Conservation (phyloP, 2,888 invertebrate genomes). For the Slavum lentiscoides region DNA sequence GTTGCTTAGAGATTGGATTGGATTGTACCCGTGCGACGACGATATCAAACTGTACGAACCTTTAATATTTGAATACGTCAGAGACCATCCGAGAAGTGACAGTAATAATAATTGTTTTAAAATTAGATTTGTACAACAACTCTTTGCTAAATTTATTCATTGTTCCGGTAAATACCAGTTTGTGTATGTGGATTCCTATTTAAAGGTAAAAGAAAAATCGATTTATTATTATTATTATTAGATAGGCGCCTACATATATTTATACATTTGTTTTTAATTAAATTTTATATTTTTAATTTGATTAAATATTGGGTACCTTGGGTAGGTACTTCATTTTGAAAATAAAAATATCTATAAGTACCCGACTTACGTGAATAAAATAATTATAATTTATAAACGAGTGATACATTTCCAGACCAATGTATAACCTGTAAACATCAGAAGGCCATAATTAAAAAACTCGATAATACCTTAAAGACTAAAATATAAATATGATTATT, state of each 20-base stretch:
- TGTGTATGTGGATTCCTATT: constrained; percentile 43
- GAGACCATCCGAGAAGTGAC: constrained; percentile 27
- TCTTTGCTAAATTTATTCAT: constrained; percentile 42
- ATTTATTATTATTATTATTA: not conserved
- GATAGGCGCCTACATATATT: not conserved
- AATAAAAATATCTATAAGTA: too few relatives aligned
- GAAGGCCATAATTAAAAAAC: too few relatives aligned
- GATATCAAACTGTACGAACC: constrained; percentile 36
- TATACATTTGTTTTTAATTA: too few relatives aligned
- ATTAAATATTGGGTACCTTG: too few relatives aligned
- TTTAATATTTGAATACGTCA: constrained; percentile 47
- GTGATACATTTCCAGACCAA: too few relatives aligned
- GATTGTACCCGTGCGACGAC: constrained; percentile 29
- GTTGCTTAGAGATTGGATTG: constrained; percentile 47
- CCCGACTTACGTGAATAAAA: too few relatives aligned
- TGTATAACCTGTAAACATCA: too few relatives aligned
- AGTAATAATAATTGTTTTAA: constrained; percentile 9
- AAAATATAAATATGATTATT: too few relatives aligned
- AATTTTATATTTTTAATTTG: too few relatives aligned
- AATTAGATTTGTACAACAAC: constrained; percentile 36
- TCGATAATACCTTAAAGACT: too few relatives aligned
- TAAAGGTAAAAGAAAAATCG: constrained; percentile 22
- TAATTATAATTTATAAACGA: too few relatives aligned
- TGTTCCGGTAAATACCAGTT: constrained; percentile 49
- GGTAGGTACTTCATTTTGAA: too few relatives aligned